These are phyloP conservation scores for Desmophyllum pertusum DNA, from an alignment of 92 coral and sea anemone genomes.

Conservation along the genomic window DNA sequence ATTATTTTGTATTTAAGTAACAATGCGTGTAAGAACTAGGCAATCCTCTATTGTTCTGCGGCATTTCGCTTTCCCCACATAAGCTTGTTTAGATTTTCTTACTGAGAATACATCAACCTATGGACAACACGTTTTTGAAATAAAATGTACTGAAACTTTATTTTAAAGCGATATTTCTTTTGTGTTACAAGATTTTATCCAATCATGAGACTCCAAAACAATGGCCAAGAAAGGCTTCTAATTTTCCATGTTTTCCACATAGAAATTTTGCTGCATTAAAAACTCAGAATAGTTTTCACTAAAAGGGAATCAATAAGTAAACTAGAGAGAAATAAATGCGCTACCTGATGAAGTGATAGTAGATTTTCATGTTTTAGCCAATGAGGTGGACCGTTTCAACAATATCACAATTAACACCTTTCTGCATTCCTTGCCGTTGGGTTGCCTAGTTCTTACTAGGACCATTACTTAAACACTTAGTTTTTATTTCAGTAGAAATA, in stretches of 20 bases:
- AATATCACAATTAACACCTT: too few relatives aligned
- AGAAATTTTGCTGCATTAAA: background rate
- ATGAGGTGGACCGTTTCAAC: background rate
- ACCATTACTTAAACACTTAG: too few relatives aligned
- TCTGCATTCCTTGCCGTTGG: too few relatives aligned
- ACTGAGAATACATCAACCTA: background rate
- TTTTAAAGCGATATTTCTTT: background rate
- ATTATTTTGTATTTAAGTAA: too few relatives aligned
- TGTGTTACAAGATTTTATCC: background rate
- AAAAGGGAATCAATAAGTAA: too few relatives aligned
- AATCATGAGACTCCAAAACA: background rate
- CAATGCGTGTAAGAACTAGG: too few relatives aligned
- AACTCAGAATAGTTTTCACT: background rate
- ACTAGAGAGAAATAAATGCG: too few relatives aligned
- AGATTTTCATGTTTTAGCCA: conserved; percentile 1
- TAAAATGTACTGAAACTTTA: background rate
- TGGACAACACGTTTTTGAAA: background rate
- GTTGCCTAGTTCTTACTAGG: too few relatives aligned
- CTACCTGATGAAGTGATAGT: background rate
- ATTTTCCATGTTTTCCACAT: background rate
- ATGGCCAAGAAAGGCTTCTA: background rate
- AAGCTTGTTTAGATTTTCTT: background rate
- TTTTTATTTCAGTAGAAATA: too few relatives aligned
- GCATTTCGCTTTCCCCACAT: too few relatives aligned
- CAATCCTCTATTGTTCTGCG: too few relatives aligned